Percentiles rank a stretch among this genome's conserved stretches.
Conservation (phyloP, 1,140 invertebrate species). For the Drosophila elegans region DNA sequence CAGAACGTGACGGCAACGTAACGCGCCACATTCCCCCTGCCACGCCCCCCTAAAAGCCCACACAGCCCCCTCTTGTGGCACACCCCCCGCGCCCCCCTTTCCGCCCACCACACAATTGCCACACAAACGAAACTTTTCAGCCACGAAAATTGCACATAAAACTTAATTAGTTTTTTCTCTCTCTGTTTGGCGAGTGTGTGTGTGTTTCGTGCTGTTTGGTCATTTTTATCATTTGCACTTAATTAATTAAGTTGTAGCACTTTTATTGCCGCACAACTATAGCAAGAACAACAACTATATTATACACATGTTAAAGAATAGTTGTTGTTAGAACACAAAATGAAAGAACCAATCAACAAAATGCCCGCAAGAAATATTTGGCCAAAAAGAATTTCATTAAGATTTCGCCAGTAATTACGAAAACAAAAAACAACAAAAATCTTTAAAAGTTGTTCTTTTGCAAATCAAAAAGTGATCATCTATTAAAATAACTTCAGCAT, state of each 20-base stretch:
- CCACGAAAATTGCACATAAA: constrained; percentile 83
- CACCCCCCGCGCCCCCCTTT: neutral
- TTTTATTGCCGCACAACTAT: constrained; percentile 73
- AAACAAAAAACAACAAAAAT: neutral
- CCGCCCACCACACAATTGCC: constrained; percentile 44
- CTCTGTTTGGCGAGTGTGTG: constrained; percentile 33
- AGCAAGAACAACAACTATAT: constrained; percentile 30
- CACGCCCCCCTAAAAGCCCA: neutral
- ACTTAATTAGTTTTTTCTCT: constrained; percentile 80
- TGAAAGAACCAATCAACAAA: constrained; percentile 35
- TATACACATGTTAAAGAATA: constrained; percentile 34
- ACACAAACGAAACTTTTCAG: constrained; percentile 76
- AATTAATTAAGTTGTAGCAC: constrained; percentile 82
- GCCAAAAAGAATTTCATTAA: constrained; percentile 18
- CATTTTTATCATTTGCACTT: constrained; percentile 83
- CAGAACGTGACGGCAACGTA: constrained; percentile 66
- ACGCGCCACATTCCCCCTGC: constrained; percentile 38
- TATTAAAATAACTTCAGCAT: no score
- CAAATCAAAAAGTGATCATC: no score
- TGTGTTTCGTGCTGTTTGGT: constrained; percentile 69
- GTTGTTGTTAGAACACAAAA: constrained; percentile 31
- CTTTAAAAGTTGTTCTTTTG: neutral
- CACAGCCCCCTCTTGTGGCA: neutral
- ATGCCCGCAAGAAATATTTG: constrained; percentile 3
- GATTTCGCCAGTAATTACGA: constrained; percentile 22